Evolutionary conservation across 2,888 invertebrate genomes (phyloP), one percentile per base, ranked within the genome.

Genomic region (Nephrotoma guestfalica): DNA sequence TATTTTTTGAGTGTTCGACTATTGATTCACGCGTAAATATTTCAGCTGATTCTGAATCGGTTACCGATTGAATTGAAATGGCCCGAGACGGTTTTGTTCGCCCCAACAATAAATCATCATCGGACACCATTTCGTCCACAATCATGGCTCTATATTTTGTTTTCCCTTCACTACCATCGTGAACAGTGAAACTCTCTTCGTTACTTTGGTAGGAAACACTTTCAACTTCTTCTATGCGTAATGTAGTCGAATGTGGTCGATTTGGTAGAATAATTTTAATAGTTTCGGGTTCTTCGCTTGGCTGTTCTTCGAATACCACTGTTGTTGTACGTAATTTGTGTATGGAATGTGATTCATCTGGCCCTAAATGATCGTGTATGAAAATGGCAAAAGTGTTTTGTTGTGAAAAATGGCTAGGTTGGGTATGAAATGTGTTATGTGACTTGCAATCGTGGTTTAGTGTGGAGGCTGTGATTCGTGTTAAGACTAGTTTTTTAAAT

Each of bases 1-100:
- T 9, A 30, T 30, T 18, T 71, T 71, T 71, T 2, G 71, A 30
- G 7, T 71, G 30, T 71, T 71, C 30, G 3, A 30, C 71, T 30
- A 71, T 9, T 9, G 71, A 30, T 71, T 71, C 71, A 30, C 30
- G 71, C 9, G 30, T 30, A 9, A 71, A 30, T 18, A 71, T 3
- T 41, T 84, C 84, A 84, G 84, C 84, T 15, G 84, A n/a, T 41
- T 84, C 84, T 41, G 84, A 84, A 88, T 94, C 94, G 90, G 94
- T 94, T 43, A 94, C 91, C 0, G 94, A 94, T 87, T 93, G 93
- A n/a, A 95, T 94, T 0, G 94, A 94, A n/a, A 94, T 90, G 4
- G 93, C 93, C 88, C 94, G n/a, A 91, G 45, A 85, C 9, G 43
- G 15, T 43, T 42, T 18, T 45, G 18, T 43, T 43, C 43, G 6